phyloP scores from a whole-genome alignment of 2,113 vertebrate species.

The Myrmecobius fasciatus region DNA sequence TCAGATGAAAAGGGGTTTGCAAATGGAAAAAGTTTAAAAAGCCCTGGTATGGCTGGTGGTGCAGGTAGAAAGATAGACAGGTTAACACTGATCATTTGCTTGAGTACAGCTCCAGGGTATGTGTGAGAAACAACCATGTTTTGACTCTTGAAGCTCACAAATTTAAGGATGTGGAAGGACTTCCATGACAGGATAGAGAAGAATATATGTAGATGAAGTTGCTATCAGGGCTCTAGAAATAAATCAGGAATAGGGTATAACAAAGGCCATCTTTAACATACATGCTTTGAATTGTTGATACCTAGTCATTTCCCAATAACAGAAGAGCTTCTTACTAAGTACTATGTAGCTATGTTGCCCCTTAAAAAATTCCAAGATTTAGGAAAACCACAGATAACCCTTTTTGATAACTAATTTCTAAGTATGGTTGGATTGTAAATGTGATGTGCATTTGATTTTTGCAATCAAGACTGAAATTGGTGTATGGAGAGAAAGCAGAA shows the following conservation, averaged over 20 bases:
- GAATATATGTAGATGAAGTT: not conserved
- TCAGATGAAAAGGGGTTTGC: no score
- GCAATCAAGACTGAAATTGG: not conserved
- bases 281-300: slow-evolving; percentile 10
- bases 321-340: slow-evolving; percentile 27
- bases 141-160: not conserved
- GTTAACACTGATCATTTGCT: not conserved
- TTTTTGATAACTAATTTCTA: slow-evolving; percentile 24
- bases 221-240: not conserved
- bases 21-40: no score
- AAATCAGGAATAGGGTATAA: not conserved
- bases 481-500: slow-evolving; percentile 2
- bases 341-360: not conserved
- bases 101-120: not conserved
- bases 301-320: not conserved
- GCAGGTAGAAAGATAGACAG: not conserved
- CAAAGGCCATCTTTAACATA: slow-evolving; percentile 1
- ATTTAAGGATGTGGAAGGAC: not conserved
- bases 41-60: not conserved
- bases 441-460: not conserved
- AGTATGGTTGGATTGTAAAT: slow-evolving; percentile 9
- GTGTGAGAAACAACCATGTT: not conserved
- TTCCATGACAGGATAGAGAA: not conserved
- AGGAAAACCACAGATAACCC: not conserved
- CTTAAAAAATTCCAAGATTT: not conserved